Evolutionary conservation across 2,113 vertebrate genomes (phyloP).

Genomic region (Apeltes quadracus): DNA sequence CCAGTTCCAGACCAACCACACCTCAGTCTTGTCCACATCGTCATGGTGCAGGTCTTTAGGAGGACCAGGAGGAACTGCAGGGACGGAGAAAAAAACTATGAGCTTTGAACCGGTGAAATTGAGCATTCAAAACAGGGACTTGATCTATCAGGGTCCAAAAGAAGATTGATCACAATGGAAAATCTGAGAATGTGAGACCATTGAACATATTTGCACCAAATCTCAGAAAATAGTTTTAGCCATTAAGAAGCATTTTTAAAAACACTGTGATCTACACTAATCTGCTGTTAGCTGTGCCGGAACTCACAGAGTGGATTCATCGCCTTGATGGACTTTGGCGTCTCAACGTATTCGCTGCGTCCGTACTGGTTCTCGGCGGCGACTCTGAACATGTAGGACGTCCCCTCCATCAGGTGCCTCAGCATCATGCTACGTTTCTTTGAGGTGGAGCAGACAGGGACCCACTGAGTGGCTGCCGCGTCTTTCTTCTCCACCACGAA

Average conservation of each 20-base stretch:
- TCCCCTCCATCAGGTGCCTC: slow-evolving; percentile 94
- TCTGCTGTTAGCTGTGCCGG: background rate
- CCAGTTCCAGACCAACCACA: slow-evolving; percentile 95
- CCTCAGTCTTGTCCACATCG: slow-evolving; percentile 96
- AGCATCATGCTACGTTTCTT: slow-evolving; percentile 94
- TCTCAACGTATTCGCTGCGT: slow-evolving; percentile 91
- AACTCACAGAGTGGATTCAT: slow-evolving; percentile 96
- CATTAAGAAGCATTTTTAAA: background rate
- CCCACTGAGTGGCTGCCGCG: slow-evolving; percentile 89
- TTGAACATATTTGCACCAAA: background rate
- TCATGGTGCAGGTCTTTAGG: slow-evolving; percentile 95
- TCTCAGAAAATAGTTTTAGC: background rate
- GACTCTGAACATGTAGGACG: slow-evolving; percentile 92
- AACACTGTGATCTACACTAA: background rate
- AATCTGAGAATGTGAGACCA: background rate
- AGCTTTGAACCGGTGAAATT: background rate
- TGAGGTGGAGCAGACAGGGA: slow-evolving; percentile 91
- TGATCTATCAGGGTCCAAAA: background rate
- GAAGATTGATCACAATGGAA: background rate
- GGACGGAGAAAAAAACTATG: slow-evolving; percentile 5
- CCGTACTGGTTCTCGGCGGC: slow-evolving; percentile 97
- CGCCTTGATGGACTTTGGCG: slow-evolving; percentile 91
- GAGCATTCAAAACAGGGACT: background rate
- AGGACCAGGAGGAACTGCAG: slow-evolving; percentile 94
- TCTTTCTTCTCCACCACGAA: slow-evolving; percentile 98